Evolutionary conservation across 1,140 invertebrate species (phyloP).

Genomic region (Apis laboriosa): DNA sequence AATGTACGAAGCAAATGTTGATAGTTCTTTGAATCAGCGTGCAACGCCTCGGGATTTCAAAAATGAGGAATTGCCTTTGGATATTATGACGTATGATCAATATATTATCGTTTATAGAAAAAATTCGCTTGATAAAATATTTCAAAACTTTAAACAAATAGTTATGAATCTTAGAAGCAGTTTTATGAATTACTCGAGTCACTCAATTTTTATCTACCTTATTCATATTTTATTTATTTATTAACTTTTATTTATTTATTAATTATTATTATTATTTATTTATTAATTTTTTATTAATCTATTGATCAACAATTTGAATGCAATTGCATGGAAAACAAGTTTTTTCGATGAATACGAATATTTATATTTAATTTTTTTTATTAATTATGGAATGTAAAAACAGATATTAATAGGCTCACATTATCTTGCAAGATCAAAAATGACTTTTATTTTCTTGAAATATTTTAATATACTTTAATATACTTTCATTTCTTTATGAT

Average conservation of each 20-base stretch:
- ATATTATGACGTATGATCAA: slow-evolving; percentile 23
- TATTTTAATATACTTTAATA: neutral
- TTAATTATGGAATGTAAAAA: neutral
- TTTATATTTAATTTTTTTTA: neutral
- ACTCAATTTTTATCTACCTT: neutral
- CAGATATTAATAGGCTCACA: neutral
- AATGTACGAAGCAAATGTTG: slow-evolving; percentile 34
- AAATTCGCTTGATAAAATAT: neutral
- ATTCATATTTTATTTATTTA: neutral
- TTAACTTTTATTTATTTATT: neutral
- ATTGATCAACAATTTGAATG: neutral
- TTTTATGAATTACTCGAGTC: neutral
- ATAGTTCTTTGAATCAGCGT: slow-evolving; percentile 19
- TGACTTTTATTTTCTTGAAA: slow-evolving; percentile 14
- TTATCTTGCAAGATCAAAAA: slow-evolving; percentile 23
- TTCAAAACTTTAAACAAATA: neutral
- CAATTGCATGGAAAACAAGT: neutral
- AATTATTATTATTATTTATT: too few relatives aligned
- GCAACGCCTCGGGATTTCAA: neutral
- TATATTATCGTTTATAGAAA: neutral
- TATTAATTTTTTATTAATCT: too few relatives aligned
- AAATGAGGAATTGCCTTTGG: slow-evolving; percentile 14
- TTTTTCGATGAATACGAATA: neutral
- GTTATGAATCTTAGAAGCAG: neutral
- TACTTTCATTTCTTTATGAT: slow-evolving; percentile 15